phyloP scores from a whole-genome alignment of 2,888 invertebrate genomes.

The Tetropium fuscum region DNA sequence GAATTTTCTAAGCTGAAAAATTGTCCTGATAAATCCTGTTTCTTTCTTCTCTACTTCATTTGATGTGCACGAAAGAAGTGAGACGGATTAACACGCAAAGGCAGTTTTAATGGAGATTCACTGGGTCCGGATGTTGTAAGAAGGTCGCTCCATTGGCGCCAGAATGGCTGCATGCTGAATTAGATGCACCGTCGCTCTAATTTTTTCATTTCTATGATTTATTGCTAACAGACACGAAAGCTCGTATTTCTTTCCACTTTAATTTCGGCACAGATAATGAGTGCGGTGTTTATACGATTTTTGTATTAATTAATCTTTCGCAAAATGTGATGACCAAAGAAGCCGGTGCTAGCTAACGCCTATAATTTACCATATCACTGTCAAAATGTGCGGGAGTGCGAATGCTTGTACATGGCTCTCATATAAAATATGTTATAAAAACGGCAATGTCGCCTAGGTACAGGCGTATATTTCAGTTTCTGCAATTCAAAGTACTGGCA shows the following conservation, averaged over 20 bases:
- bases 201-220: slow-evolving; percentile 55
- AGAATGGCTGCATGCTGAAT: slow-evolving; percentile 60
- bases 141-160: slow-evolving; percentile 57
- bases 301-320: slow-evolving; percentile 45
- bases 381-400: slow-evolving; percentile 12
- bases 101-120: slow-evolving; percentile 36
- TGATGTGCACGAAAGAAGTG: slow-evolving; percentile 8
- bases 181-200: slow-evolving; percentile 58
- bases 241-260: slow-evolving; percentile 53
- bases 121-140: slow-evolving; percentile 57
- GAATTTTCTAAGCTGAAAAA: slow-evolving; percentile 23
- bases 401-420: no score
- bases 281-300: slow-evolving; percentile 45
- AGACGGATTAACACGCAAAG: slow-evolving; percentile 28
- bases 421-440: no score
- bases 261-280: slow-evolving; percentile 55
- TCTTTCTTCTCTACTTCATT: slow-evolving; percentile 26
- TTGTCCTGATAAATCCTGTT: slow-evolving; percentile 11
- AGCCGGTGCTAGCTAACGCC: slow-evolving; percentile 27
- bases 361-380: slow-evolving; percentile 30
- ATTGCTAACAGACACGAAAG: slow-evolving; percentile 57
- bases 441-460: no score
- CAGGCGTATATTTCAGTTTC: no score
- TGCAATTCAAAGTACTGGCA: no score
- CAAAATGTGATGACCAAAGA: slow-evolving; percentile 41